These are phyloP conservation scores for Turnix velox DNA, from an alignment of 2,113 vertebrate genomes.

Conservation along the genomic window DNA sequence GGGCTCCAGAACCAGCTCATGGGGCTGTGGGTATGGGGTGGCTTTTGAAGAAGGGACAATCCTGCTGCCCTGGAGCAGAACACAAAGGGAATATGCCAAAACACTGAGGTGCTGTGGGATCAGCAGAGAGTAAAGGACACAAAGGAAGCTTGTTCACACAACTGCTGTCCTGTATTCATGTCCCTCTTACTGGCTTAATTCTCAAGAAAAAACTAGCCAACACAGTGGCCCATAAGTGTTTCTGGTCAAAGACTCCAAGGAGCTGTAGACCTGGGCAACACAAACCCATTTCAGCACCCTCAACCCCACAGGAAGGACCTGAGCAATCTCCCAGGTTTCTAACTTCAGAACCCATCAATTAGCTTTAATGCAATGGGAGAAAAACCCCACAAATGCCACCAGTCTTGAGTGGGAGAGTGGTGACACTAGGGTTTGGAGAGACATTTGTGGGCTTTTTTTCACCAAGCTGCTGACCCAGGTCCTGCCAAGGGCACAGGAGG, in stretches of 20 bases:
- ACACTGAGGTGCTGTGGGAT: background rate
- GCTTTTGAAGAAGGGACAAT: background rate
- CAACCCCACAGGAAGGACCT: background rate
- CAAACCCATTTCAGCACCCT: background rate
- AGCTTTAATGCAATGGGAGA: background rate
- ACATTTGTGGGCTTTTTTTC: accelerated
- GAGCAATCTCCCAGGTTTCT: background rate
- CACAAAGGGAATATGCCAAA: background rate
- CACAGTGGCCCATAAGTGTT: accelerated
- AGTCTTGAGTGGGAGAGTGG: accelerated
- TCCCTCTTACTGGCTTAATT: background rate
- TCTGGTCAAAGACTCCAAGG: background rate
- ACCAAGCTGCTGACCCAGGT: background rate
- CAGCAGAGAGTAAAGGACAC: background rate
- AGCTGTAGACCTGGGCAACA: background rate
- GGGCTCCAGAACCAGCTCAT: background rate
- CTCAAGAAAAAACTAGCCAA: background rate
- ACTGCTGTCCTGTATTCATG: background rate
- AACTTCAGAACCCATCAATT: background rate
- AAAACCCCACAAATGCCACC: background rate
- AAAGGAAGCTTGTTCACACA: accelerated
- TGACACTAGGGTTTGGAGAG: background rate
- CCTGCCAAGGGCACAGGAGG: background rate
- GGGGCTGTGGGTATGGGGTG: background rate
- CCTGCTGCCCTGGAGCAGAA: background rate